Conservation (phyloP, 2,888 invertebrate species). For the Stenolophus ochropezus region DNA sequence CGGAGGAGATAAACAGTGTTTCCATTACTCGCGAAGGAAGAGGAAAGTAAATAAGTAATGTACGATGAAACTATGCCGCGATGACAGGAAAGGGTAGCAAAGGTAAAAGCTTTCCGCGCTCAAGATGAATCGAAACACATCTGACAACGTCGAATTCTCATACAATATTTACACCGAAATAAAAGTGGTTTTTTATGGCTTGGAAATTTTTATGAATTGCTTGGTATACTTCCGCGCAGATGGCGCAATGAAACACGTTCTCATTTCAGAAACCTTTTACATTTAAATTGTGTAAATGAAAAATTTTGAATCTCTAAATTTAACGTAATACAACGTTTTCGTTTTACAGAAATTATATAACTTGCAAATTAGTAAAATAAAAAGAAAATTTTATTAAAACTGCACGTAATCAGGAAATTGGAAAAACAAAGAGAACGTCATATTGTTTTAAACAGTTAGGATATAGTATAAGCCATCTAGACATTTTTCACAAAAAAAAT, state of each 20-base stretch:
- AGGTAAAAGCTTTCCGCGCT: neutral
- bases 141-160: conserved; percentile 3
- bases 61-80: conserved; percentile 4
- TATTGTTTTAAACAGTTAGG: too few relatives aligned
- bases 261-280: too few relatives aligned
- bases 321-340: too few relatives aligned
- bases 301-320: too few relatives aligned
- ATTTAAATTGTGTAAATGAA: neutral
- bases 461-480: too few relatives aligned
- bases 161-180: neutral
- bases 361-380: too few relatives aligned
- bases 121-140: conserved; percentile 1
- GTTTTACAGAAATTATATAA: too few relatives aligned
- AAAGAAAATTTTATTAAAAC: too few relatives aligned
- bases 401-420: too few relatives aligned
- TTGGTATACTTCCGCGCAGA: neutral
- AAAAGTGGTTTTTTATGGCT: neutral
- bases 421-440: too few relatives aligned
- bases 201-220: neutral
- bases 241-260: neutral
- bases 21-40: neutral
- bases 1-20: neutral
- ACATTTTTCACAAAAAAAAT: too few relatives aligned
- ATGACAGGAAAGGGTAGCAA: neutral
- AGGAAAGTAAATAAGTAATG: conserved; percentile 5